Evolutionary conservation across 2,797 vertebrate genomes (phyloP).

Genomic region (Lepidocolaptes lacrymiger): DNA sequence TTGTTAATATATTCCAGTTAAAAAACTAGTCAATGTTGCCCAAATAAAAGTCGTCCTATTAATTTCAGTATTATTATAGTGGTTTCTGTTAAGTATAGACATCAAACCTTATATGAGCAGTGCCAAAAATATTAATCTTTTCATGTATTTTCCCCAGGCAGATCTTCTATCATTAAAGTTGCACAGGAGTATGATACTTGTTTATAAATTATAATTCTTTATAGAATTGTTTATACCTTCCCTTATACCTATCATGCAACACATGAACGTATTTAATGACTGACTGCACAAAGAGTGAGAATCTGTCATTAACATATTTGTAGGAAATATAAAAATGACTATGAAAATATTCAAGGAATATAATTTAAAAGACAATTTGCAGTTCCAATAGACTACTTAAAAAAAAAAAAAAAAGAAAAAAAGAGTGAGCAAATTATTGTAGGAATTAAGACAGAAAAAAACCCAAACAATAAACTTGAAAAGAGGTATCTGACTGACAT

Average conservation of each 20-base stretch:
- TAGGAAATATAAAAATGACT: background rate
- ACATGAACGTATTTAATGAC: background rate
- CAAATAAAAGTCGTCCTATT: background rate
- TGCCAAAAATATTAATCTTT: background rate
- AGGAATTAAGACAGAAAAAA: background rate
- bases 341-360: background rate
- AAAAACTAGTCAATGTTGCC: background rate
- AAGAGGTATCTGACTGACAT: background rate
- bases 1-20: background rate
- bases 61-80: background rate
- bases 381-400: background rate
- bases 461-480: background rate
- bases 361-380: background rate
- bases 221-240: background rate
- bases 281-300: background rate
- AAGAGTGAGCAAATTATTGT: background rate
- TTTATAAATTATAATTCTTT: background rate
- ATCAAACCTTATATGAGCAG: background rate
- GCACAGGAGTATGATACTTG: background rate
- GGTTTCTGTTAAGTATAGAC: background rate
- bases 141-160: background rate
- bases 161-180: background rate
- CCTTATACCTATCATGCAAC: background rate
- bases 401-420: too few relatives aligned
- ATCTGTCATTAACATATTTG: background rate